Base-by-base conservation (phyloP, 2,797 vertebrate genomes). In the Mus caroli region DNA sequence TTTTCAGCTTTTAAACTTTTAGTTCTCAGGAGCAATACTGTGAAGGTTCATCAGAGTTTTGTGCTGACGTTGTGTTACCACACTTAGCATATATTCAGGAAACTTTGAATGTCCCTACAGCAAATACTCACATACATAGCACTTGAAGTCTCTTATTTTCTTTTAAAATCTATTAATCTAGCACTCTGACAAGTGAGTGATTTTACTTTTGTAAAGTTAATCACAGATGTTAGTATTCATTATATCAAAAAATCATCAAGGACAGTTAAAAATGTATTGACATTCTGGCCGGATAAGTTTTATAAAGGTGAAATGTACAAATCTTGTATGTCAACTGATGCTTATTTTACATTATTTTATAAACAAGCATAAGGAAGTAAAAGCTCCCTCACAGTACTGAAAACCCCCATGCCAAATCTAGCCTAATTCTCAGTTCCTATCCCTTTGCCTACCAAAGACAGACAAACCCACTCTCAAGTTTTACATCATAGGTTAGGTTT, bases 131-230 rank as follows among this genome's bases (percentile, higher is more conserved):
- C 60, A 50, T 31, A 62, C 1, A 54, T 1, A 80, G 24, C 31
- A 50, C 4, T 19, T 85, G 43, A 31, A 28, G 34, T 91, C 40
- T 88, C 14, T 43, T 83, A 54, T 82, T 79, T 93, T 86, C 4
- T 40, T 90, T 87, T 82, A 37, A 19, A 17, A 80, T 26, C 34
- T 10, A 76, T 64, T 8, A 6, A 9, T 76, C 4, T 62, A 6
- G 46, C 37, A 71, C 5, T 54, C 31, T n/a, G 26, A 40, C 34
- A 79, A 78, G 26, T 26, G 64, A 83, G 11, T 19, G 9, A 4
- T 90, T 64, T 71, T 64, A 64, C 82, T 91, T 93, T 62, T 93
- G 82, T 54, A 89, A 87, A 91, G 10, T 87, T 89, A 95, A 76
- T 31, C 78, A 60, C 2, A 93, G 69, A 37, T 83, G 50, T 28